Conservation (phyloP, 2,113 vertebrate species). For the Phrynosoma platyrhinos region DNA sequence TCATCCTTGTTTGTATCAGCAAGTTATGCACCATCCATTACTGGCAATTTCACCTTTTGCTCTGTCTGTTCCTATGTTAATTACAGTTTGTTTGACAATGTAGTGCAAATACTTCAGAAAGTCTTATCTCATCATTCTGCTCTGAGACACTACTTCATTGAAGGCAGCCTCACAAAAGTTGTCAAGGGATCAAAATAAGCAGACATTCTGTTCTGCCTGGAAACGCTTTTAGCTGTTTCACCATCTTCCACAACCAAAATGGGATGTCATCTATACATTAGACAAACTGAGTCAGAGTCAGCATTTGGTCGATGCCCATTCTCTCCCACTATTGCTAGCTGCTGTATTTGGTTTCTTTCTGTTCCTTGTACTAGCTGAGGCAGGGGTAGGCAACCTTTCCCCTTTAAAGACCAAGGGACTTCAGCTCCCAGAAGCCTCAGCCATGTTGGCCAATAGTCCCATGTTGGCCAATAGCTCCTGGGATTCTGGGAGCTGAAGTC, state of each 20-base stretch:
- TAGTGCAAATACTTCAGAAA: neutral
- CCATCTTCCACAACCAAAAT: neutral
- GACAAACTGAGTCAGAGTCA: conserved; percentile 11
- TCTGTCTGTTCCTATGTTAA: conserved; percentile 48
- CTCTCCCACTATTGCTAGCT: neutral
- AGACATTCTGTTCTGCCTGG: neutral
- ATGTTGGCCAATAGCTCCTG: too few relatives aligned
- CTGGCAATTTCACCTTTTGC: conserved; percentile 34
- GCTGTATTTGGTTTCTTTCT: neutral
- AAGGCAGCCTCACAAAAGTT: conserved; percentile 3
- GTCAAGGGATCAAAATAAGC: neutral
- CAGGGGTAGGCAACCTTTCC: too few relatives aligned
- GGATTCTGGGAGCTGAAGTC: too few relatives aligned
- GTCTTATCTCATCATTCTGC: conserved; percentile 30
- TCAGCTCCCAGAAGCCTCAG: too few relatives aligned
- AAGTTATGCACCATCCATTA: conserved; percentile 41
- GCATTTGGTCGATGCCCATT: neutral
- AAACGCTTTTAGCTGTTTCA: conserved; percentile 16
- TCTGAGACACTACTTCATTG: conserved; percentile 28
- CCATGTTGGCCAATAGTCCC: too few relatives aligned
- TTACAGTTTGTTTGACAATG: conserved; percentile 32
- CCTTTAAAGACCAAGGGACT: too few relatives aligned
- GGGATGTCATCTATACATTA: neutral
- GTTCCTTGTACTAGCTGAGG: neutral
- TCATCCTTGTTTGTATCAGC: conserved; percentile 55